A percentile compares a stretch with the other conserved stretches of the same genome.
phyloP scores from a whole-genome alignment of 2,888 invertebrate genomes.

The Pyrgus malvae region DNA sequence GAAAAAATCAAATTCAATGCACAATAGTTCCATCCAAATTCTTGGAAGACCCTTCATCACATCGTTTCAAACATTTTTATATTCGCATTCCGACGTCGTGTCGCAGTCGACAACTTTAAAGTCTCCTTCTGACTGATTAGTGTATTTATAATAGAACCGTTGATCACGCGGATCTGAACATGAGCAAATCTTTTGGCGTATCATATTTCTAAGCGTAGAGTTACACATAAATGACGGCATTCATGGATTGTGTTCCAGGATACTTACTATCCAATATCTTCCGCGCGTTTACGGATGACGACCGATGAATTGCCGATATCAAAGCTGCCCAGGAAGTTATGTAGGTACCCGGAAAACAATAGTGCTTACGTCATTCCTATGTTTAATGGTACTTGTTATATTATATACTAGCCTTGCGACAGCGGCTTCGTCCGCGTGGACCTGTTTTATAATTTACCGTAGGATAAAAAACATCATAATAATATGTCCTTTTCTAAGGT shows the following conservation, averaged over 20 bases:
- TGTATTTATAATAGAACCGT: conserved; percentile 10
- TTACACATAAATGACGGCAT: conserved; percentile 14
- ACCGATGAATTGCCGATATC: not conserved
- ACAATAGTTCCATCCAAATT: too few species aligned
- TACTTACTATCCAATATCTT: conserved; percentile 22
- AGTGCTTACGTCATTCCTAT: not conserved
- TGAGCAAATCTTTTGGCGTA: conserved; percentile 11
- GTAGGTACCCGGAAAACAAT: conserved; percentile 7
- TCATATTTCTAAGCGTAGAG: conserved; percentile 7
- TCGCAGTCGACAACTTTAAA: too few species aligned
- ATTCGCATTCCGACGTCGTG: too few species aligned
- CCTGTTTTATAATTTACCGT: too few species aligned
- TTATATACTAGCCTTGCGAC: not conserved
- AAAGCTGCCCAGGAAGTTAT: conserved; percentile 15
- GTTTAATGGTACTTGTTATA: not conserved
- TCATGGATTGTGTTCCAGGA: conserved; percentile 24
- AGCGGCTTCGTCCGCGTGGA: too few species aligned
- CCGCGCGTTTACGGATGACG: conserved; percentile 23
- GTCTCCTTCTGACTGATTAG: conserved; percentile 7
- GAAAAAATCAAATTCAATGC: too few species aligned
- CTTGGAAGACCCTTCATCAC: too few species aligned
- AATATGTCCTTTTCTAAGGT: too few species aligned
- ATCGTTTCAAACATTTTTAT: too few species aligned
- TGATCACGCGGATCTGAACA: conserved; percentile 15
- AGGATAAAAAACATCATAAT: too few species aligned